Evolutionary conservation across 2,888 invertebrate genomes (phyloP).

Genomic region (Argyra leucocephala): DNA sequence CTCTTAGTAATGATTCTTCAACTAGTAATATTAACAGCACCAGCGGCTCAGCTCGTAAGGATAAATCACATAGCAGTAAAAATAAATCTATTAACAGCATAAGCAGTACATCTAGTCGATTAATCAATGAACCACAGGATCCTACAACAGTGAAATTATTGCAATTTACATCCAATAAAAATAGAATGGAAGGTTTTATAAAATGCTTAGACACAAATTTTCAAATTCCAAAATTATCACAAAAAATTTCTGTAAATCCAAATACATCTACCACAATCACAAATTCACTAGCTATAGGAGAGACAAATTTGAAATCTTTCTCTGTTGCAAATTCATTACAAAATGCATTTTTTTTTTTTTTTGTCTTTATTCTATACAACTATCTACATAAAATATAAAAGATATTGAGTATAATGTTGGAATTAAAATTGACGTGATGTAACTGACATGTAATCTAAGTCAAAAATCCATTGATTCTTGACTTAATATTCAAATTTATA

Average conservation of each 20-base stretch:
- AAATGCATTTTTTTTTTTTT: no score
- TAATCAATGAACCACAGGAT: constrained; percentile 25
- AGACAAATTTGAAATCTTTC: no score
- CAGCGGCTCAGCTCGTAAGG: constrained; percentile 23
- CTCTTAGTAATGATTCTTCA: constrained; percentile 9
- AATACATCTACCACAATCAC: neutral
- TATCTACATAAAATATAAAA: no score
- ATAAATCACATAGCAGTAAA: constrained; percentile 18
- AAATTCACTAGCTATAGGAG: neutral
- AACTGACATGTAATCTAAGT: no score
- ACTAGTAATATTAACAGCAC: constrained; percentile 23
- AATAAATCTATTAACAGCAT: constrained; percentile 22
- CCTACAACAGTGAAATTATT: constrained; percentile 48
- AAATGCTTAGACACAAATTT: constrained; percentile 72
- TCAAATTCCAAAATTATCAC: constrained; percentile 74
- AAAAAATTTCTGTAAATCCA: neutral
- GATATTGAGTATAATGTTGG: no score
- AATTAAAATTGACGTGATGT: no score
- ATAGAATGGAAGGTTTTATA: constrained; percentile 64
- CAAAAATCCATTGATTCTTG: no score
- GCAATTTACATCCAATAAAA: constrained; percentile 48
- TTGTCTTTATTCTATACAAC: no score
- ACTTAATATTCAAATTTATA: no score
- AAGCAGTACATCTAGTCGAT: constrained; percentile 30
- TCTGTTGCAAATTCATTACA: neutral